phyloP scores from a whole-genome alignment of 1,140 invertebrate genomes.

The Pseudachorutes palmiensis region DNA sequence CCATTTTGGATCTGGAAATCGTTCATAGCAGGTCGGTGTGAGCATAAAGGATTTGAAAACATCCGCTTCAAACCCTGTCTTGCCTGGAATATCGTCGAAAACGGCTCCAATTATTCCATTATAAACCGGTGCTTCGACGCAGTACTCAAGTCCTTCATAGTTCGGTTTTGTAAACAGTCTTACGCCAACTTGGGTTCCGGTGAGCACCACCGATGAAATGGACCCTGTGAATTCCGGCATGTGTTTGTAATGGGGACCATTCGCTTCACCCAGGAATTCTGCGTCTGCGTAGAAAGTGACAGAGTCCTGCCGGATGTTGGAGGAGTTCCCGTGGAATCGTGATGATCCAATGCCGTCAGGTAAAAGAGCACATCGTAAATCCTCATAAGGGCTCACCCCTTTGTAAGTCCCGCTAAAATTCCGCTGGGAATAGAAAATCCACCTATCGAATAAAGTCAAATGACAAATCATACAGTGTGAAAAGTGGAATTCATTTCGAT shows the following conservation, averaged over 20 bases:
- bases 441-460: not conserved
- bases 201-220: not conserved
- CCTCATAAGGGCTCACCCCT: not conserved
- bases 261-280: not conserved
- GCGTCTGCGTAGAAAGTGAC: not conserved
- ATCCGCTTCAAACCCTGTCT: not conserved
- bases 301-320: not conserved
- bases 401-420: not conserved
- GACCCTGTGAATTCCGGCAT: not conserved
- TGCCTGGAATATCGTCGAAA: not conserved
- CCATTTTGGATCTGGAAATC: not conserved
- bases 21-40: not conserved
- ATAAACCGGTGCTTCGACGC: not conserved
- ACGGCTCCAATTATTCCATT: not conserved
- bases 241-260: not conserved
- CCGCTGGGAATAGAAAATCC: not conserved
- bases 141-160: not conserved
- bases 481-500: too few relatives aligned
- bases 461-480: too few relatives aligned
- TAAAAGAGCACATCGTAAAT: not conserved
- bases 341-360: not conserved
- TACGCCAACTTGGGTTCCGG: not conserved
- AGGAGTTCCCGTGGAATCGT: not conserved
- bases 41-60: not conserved
- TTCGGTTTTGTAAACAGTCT: not conserved